These are phyloP conservation scores for Synchiropus splendidus DNA, from an alignment of 2,113 vertebrate species.

Conservation along the genomic window DNA sequence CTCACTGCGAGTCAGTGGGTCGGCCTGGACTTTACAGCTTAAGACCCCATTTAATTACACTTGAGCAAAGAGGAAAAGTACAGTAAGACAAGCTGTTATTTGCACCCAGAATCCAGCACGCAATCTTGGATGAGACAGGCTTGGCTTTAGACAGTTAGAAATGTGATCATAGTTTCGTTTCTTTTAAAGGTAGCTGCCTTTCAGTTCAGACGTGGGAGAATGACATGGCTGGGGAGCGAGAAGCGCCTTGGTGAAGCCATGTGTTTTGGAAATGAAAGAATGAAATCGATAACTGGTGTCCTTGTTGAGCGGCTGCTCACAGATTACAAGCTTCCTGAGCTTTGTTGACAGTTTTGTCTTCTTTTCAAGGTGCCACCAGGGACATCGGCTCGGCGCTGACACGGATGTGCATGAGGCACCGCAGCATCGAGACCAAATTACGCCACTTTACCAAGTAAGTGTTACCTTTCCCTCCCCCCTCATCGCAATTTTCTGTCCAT, in stretches of 20 bases:
- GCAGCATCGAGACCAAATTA: conserved; percentile 96
- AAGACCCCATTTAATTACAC: conserved; percentile 59
- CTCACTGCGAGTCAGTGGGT: conserved; percentile 30
- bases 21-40: conserved; percentile 41
- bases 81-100: conserved; percentile 27
- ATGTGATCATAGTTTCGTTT: no score
- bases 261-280: no score
- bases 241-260: no score
- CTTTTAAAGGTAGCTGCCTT: no score
- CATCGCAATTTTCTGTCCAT: conserved; percentile 6
- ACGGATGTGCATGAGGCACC: conserved; percentile 98
- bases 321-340: no score
- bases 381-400: conserved; percentile 94
- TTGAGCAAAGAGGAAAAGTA: conserved; percentile 49
- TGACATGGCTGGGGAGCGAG: no score
- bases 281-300: no score
- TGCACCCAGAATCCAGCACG: neutral
- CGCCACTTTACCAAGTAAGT: conserved; percentile 95
- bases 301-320: no score
- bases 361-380: conserved; percentile 82
- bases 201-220: no score
- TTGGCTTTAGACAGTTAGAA: no score
- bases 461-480: neutral
- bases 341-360: no score
- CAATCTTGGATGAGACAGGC: neutral